phyloP scores from a whole-genome alignment of 2,888 invertebrate genomes.

The Drosophila formosana region DNA sequence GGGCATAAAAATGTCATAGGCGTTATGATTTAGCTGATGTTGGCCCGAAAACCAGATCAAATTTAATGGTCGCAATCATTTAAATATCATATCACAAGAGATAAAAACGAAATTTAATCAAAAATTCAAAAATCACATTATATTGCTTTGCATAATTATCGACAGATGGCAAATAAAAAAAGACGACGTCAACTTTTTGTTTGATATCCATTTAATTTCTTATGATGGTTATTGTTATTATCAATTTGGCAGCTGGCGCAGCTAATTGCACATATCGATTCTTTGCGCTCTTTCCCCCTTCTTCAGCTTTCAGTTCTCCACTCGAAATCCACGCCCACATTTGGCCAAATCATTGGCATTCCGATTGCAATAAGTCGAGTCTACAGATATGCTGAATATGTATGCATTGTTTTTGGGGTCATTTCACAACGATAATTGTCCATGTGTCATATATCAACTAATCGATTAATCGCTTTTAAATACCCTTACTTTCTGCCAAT shows the following conservation, averaged over 20 bases:
- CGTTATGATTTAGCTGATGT: constrained; percentile 30
- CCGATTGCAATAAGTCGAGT: constrained; percentile 21
- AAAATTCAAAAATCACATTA: constrained; percentile 27
- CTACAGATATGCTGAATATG: background rate
- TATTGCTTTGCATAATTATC: constrained; percentile 28
- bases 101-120: constrained; percentile 31
- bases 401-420: constrained; percentile 30
- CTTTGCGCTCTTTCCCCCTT: background rate
- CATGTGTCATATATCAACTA: constrained; percentile 55
- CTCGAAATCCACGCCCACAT: background rate
- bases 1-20: constrained; percentile 40
- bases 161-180: background rate
- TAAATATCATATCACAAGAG: constrained; percentile 1
- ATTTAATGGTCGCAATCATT: constrained; percentile 20
- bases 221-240: constrained; percentile 14
- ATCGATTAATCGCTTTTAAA: constrained; percentile 63
- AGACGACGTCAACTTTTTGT: constrained; percentile 27
- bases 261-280: background rate
- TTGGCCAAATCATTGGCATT: constrained; percentile 1
- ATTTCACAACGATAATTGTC: constrained; percentile 54
- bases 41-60: constrained; percentile 38
- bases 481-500: constrained; percentile 8
- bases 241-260: constrained; percentile 28
- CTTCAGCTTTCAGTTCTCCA: background rate
- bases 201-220: constrained; percentile 32